Evolutionary conservation across 2,888 invertebrate species (phyloP), one percentile per base, ranked within the genome.

Genomic region (Bimastos eiseni): DNA sequence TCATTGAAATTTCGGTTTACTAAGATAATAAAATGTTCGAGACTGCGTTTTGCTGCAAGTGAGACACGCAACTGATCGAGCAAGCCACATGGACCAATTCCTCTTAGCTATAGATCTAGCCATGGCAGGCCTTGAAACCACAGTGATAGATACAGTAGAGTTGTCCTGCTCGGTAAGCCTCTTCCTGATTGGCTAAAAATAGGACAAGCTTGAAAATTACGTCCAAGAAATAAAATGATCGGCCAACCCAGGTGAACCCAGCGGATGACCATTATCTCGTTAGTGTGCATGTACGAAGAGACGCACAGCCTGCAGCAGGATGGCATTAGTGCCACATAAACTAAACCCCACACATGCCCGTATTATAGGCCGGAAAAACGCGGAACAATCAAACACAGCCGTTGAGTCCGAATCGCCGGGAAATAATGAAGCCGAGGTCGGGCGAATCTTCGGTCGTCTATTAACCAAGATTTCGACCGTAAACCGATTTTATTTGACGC

Each of bases 381-480:
- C 70, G 70, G 70, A 70, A 70, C n/a, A 70, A n/a, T 70, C 8
- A 70, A 70, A 70, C 70, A 70, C 49, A 70, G 70, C 30, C n/a
- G n/a, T 8, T 70, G n/a, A 70, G 70, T 30, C 70, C 70, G 70
- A 30, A 70, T 70, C n/a, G 70, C 70, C 70, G 30, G 70, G n/a
- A 70, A 70, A 70, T 70, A 70, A 70, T 70, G 70, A 70, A 70
- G 17, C 70, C 8, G n/a, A 70, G 70, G 70, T 70, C 30, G 70
- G 70, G n/a, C 70, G 70, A 70, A n/a, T 70, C n/a, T n/a, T 70
- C 70, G 70, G 70, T 70, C 70, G 70, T 70, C 70, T 70, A 70
- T 70, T 70, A 70, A 70, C 70, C 70, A 70, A 70, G 70, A 70
- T 70, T 70, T 70, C 70, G 70, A 70, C 30, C 70, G 70, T 70